Evolutionary conservation across 2,113 vertebrate species (phyloP).

Genomic region (Ia io): DNA sequence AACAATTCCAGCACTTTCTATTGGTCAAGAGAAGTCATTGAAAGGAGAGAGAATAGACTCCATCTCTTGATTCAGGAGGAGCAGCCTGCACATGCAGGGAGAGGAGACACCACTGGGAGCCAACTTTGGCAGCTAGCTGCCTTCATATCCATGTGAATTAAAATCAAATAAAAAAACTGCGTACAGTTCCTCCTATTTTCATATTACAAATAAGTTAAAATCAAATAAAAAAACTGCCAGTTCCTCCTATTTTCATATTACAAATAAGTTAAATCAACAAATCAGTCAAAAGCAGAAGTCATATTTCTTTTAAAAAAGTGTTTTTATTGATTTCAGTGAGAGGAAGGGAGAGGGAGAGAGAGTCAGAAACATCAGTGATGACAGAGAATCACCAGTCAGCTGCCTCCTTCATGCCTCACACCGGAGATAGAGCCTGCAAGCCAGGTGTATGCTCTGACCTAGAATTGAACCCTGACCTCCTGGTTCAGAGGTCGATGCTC

Average conservation of each 20-base stretch:
- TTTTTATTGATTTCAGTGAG: no score
- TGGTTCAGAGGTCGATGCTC: no score
- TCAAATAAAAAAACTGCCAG: not conserved
- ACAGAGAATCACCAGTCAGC: no score
- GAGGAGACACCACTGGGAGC: not conserved
- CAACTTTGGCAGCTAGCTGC: not conserved
- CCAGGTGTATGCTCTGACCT: no score
- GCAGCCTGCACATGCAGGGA: fast-evolving
- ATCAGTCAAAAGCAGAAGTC: not conserved
- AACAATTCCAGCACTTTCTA: not conserved
- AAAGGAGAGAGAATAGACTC: not conserved
- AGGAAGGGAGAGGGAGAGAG: no score
- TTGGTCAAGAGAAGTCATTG: not conserved
- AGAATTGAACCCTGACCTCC: no score
- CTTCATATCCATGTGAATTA: not conserved
- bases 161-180: not conserved
- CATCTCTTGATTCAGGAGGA: not conserved
- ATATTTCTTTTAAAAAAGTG: not conserved
- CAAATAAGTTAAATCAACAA: not conserved
- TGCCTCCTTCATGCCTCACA: no score
- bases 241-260: not conserved
- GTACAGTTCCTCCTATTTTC: not conserved
- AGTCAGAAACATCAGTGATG: no score
- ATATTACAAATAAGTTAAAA: not conserved
- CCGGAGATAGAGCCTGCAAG: no score